phyloP scores from a whole-genome alignment of 1,140 invertebrate genomes.

The Drosophila orosa region DNA sequence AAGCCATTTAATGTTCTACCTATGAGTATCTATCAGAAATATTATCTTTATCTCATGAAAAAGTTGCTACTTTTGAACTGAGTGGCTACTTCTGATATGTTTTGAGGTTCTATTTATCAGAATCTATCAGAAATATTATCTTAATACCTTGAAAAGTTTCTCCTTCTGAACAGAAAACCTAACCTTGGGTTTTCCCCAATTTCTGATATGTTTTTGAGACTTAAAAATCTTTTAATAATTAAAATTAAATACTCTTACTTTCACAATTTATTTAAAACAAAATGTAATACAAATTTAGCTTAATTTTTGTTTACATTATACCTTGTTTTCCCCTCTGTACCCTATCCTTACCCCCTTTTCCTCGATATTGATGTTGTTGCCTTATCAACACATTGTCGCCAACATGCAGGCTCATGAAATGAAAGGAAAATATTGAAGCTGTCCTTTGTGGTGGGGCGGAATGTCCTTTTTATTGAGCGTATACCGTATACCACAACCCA shows the following conservation, averaged over 20 bases:
- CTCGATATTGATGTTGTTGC: slow-evolving; percentile 32
- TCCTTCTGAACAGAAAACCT: too few relatives aligned
- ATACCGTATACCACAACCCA: neutral
- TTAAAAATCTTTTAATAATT: too few relatives aligned
- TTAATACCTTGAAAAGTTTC: too few relatives aligned
- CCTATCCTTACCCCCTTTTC: neutral
- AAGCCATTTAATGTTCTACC: neutral
- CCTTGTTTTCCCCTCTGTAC: neutral
- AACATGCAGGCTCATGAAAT: slow-evolving; percentile 59
- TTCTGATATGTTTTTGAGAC: too few relatives aligned
- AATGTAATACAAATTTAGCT: too few relatives aligned
- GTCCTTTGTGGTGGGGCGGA: slow-evolving; percentile 46
- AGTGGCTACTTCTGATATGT: too few relatives aligned
- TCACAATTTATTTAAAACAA: too few relatives aligned
- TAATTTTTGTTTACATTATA: too few relatives aligned
- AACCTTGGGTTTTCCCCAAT: too few relatives aligned
- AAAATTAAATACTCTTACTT: too few relatives aligned
- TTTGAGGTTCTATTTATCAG: too few relatives aligned
- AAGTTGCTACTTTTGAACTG: neutral
- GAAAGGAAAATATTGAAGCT: slow-evolving; percentile 80
- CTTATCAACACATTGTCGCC: slow-evolving; percentile 77
- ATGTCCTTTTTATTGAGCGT: slow-evolving; percentile 24
- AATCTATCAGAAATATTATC: too few relatives aligned
- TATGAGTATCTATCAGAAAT: neutral
- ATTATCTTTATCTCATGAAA: neutral